Percentiles rank a stretch among this genome's conserved stretches.
Evolutionary conservation across 2,888 invertebrate species (phyloP).

Genomic region (Lasiommata megera): DNA sequence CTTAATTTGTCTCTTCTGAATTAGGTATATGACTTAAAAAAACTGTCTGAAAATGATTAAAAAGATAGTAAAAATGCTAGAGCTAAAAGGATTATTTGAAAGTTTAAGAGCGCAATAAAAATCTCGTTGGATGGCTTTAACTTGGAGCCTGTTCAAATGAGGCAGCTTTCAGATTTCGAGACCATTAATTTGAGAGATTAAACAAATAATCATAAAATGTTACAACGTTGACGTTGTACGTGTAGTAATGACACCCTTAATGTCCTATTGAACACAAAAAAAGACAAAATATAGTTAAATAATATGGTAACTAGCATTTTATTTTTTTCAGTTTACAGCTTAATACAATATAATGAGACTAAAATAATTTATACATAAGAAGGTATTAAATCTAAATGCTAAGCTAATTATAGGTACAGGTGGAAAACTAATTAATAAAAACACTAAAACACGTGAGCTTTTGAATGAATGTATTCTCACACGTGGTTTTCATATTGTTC

Average conservation of each 20-base stretch:
- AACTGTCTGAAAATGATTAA: background rate
- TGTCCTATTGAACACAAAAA: background rate
- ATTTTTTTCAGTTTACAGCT: too few relatives aligned
- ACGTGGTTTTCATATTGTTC: too few relatives aligned
- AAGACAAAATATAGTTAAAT: too few relatives aligned
- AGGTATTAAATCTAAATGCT: too few relatives aligned
- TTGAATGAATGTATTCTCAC: too few relatives aligned
- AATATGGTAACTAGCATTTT: too few relatives aligned
- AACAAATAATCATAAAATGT: slow-evolving; percentile 5
- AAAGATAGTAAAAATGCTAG: slow-evolving; percentile 1
- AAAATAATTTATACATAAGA: too few relatives aligned
- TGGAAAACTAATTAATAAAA: too few relatives aligned
- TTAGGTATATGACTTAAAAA: background rate
- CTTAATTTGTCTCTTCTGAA: background rate
- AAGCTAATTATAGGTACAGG: too few relatives aligned
- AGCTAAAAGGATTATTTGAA: slow-evolving; percentile 10
- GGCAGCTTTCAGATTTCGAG: slow-evolving; percentile 7
- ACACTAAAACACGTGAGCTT: too few relatives aligned
- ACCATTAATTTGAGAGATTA: slow-evolving; percentile 8
- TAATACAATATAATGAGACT: too few relatives aligned
- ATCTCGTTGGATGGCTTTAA: slow-evolving; percentile 10
- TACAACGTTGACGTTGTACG: background rate
- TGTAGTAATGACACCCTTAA: background rate
- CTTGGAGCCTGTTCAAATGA: slow-evolving; percentile 19
- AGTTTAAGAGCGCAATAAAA: slow-evolving; percentile 17